These are phyloP conservation scores for Dasysyrphus tricinctus DNA, from an alignment of 2,888 invertebrate species.

Conservation along the genomic window DNA sequence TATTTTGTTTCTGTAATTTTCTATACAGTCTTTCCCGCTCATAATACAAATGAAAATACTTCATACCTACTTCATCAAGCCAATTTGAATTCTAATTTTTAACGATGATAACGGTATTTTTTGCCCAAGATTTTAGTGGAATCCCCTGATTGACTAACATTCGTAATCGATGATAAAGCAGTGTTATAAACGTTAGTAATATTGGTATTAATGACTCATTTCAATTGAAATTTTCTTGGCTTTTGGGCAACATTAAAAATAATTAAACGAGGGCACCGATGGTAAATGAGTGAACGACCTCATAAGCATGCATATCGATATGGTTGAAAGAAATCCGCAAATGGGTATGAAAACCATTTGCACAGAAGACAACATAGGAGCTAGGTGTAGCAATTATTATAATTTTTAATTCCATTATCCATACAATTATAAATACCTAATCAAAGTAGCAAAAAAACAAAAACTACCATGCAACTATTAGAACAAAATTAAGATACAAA, in stretches of 20 bases:
- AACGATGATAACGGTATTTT: not conserved
- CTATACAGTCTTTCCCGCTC: too few species aligned
- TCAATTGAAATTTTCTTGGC: not conserved
- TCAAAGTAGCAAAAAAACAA: not conserved
- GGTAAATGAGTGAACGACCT: not conserved
- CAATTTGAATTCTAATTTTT: not conserved
- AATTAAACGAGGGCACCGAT: not conserved
- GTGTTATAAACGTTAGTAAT: not conserved
- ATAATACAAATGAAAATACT: too few species aligned
- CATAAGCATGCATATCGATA: not conserved
- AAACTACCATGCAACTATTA: conserved; percentile 75
- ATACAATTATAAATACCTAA: not conserved
- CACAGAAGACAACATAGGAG: not conserved
- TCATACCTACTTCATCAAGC: too few species aligned
- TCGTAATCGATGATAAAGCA: not conserved
- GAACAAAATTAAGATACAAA: not conserved
- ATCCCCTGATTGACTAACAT: not conserved
- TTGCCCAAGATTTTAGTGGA: not conserved
- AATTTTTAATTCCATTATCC: not conserved
- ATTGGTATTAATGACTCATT: not conserved
- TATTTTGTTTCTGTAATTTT: too few species aligned
- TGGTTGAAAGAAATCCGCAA: not conserved
- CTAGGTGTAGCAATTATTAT: not conserved
- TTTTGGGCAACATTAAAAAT: not conserved
- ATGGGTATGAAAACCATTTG: not conserved